A percentile compares a stretch with the other conserved stretches of the same genome.
Evolutionary conservation across 2,113 vertebrate genomes (phyloP).

Genomic region (Acanthisitta chloris): DNA sequence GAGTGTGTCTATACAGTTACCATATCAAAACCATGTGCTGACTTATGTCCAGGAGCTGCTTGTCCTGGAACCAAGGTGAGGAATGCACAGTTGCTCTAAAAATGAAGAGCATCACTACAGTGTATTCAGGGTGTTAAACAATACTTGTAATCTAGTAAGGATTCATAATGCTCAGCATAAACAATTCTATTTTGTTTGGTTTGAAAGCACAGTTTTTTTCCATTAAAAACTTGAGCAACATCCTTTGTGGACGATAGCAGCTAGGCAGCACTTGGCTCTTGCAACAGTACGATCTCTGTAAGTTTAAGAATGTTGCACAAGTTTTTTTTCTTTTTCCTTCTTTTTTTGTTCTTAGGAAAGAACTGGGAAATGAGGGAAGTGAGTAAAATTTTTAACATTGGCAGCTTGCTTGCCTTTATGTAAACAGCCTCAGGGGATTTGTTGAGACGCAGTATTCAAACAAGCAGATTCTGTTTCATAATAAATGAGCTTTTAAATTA

Average conservation of each 20-base stretch:
- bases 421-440: neutral
- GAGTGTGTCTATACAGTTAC: neutral
- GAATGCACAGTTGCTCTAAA: neutral
- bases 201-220: neutral
- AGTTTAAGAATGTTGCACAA: neutral
- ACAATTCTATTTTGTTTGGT: neutral
- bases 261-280: neutral
- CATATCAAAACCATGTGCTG: neutral
- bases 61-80: neutral
- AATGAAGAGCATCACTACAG: neutral
- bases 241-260: neutral
- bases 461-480: constrained; percentile 7
- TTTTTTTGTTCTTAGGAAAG: neutral
- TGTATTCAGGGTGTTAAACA: neutral
- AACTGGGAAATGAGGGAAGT: neutral
- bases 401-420: neutral
- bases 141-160: neutral
- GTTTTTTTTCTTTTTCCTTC: neutral
- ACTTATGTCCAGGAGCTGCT: neutral
- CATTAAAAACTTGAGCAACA: neutral
- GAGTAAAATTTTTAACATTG: constrained; percentile 11
- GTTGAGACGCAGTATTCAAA: neutral
- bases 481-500: constrained; percentile 5
- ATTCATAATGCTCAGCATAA: neutral
- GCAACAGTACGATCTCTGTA: neutral